phyloP scores from a whole-genome alignment of 2,797 vertebrate genomes.

The Typhlichthys subterraneus region DNA sequence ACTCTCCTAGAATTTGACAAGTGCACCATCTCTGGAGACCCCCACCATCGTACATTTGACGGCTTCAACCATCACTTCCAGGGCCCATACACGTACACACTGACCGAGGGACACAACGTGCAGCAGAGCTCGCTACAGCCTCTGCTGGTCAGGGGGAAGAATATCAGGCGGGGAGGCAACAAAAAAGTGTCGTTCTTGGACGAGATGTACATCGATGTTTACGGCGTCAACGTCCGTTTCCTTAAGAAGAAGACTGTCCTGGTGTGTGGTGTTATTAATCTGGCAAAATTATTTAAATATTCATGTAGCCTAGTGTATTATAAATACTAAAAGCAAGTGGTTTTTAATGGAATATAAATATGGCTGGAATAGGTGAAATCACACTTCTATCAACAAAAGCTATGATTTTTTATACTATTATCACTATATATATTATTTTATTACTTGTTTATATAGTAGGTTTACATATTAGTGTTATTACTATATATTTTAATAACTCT shows the following conservation, averaged over 20 bases:
- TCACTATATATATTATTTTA: neutral
- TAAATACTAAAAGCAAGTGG: neutral
- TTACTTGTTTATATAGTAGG: no score
- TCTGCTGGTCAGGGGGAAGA: slow-evolving; percentile 75
- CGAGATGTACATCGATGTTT: slow-evolving; percentile 73
- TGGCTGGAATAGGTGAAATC: neutral
- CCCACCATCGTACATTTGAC: slow-evolving; percentile 83
- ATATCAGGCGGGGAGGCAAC: slow-evolving; percentile 60
- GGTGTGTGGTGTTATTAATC: slow-evolving; percentile 61
- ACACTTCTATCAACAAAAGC: no score
- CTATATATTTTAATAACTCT: no score
- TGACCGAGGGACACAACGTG: slow-evolving; percentile 59
- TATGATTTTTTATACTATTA: neutral
- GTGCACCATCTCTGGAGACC: slow-evolving; percentile 82
- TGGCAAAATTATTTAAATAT: neutral
- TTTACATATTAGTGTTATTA: no score
- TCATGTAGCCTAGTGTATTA: neutral
- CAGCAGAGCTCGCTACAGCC: slow-evolving; percentile 27
- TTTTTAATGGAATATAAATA: neutral
- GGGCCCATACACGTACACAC: slow-evolving; percentile 79
- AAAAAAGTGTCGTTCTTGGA: slow-evolving; percentile 73
- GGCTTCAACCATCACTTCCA: slow-evolving; percentile 78
- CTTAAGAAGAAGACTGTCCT: slow-evolving; percentile 69
- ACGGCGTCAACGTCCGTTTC: slow-evolving; percentile 72
- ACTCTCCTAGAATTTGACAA: slow-evolving; percentile 64